Evolutionary conservation across 1,140 invertebrate genomes (phyloP), one percentile per base, ranked within the genome.

Genomic region (Lordiphosa mommai): DNA sequence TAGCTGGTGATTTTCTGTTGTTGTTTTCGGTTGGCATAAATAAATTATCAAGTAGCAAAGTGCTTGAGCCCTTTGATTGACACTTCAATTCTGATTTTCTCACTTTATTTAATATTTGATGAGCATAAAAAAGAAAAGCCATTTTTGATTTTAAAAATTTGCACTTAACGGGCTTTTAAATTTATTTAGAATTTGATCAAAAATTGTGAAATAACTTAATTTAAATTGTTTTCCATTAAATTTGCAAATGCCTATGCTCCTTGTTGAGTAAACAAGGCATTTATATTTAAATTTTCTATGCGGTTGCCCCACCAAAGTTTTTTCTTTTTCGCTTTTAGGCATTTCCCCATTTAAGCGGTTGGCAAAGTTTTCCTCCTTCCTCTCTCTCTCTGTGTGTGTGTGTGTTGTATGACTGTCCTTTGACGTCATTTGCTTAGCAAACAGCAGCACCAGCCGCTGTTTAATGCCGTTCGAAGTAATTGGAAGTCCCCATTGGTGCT

Each of bases 371-470:
- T 6, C 7, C 4, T 4, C 16, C 10, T 20, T 16, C 48, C 8
- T 6, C 23, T 23, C 13, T 63, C 16, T 14, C 51, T 3, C n/a
- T 20, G n/a, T 36, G 36, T 32, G 23, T 55, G 37, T 34, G 32
- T 20, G 49, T 37, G n/a, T 50, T n/a, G 41, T 34, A 38, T 52
- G 37, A 27, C 50, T 64, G 48, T 56, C 64, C 74, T 79, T 80
- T 80, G 76, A 80, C 74, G 74, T 80, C 74, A 80, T 80, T 74
- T 65, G 56, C 34, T 47, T 32, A 58, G 65, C 72, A 52, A 80
- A 66, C 69, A 80, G 10, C 36, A 56, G 12, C 5, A 43, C 29
- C 49, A 55, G 40, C 46, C 50, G 32, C 34, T 34, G 13, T 13
- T n/a, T 27, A 14, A 30, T 17, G 20, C n/a, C n/a, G 16, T 37